Evolutionary conservation across 2,888 invertebrate species (phyloP), one percentile per base, ranked within the genome.

Genomic region (Drosophila percnosoma): DNA sequence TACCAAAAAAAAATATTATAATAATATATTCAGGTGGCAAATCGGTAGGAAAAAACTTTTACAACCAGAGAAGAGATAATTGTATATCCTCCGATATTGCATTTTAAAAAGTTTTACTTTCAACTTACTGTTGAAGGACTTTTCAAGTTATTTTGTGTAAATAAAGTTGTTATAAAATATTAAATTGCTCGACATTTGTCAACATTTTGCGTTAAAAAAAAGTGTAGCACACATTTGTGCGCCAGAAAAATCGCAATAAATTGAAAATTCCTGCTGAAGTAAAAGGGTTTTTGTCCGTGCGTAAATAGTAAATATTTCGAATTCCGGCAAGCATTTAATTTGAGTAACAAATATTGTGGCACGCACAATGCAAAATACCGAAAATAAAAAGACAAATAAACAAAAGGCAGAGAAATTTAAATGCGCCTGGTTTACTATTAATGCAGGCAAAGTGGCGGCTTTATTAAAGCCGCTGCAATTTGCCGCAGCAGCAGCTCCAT

Each of bases 281-380:
- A 31, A 40, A 61, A 42, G 29, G 59, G 38, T 48, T 55, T 33
- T 52, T 60, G 59, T 63, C 57, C 59, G 65, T 55, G 68, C 63
- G 57, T 79, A 71, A 81, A 81, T 83, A 80, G 70, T 75, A 78
- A 78, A 80, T 78, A 71, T 68, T 60, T 69, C 62, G 13, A 45
- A 57, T 42, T 45, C 58, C n/a, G 40, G n/a, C 68, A 52, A 42
- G 27, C 38, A 63, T 71, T 67, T 75, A 71, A 66, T 67, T 67
- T 67, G 48, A 18, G 15, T n/a, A 42, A n/a, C 27, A 48, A 62
- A 21, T 34, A 31, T 42, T 21, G 13, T 13, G 24, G 21, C 38
- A 57, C 36, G 52, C 45, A 72, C 52, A 11, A 24, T 51, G 54
- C 13, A 55, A 59, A 61, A 54, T 21, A 42, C 72, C 36, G 13